A percentile compares a stretch with the other conserved stretches of the same genome.
Conservation (phyloP, 2,113 vertebrate species). For the Dromaius novaehollandiae region DNA sequence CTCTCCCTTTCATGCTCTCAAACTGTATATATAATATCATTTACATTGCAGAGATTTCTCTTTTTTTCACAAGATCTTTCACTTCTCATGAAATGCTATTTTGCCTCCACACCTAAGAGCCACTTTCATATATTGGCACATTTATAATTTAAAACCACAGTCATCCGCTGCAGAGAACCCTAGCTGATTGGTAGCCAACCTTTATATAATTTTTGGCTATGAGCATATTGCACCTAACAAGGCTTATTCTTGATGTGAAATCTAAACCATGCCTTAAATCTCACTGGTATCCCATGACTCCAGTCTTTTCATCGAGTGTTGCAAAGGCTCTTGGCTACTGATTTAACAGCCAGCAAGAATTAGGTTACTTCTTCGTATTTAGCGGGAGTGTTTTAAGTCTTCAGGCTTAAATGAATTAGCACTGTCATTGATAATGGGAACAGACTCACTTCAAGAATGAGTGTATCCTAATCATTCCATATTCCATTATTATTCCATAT, state of each 20-base stretch:
- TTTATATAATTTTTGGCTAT: background rate
- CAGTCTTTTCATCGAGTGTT: background rate
- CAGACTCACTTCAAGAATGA: background rate
- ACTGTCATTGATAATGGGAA: background rate
- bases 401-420: background rate
- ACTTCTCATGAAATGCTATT: background rate
- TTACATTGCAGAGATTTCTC: background rate
- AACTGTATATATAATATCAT: background rate
- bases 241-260: background rate
- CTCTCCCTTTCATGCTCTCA: constrained; percentile 6
- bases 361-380: background rate
- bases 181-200: background rate
- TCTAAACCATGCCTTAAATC: background rate
- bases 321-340: background rate
- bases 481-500: background rate
- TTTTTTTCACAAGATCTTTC: background rate
- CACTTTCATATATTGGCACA: background rate
- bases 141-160: background rate
- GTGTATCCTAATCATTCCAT: background rate
- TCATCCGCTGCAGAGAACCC: background rate
- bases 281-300: background rate
- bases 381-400: background rate
- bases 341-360: background rate
- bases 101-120: background rate
- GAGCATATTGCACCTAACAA: background rate